A percentile compares a stretch with the other conserved stretches of the same genome.
Conservation (phyloP, 2,888 invertebrate genomes). For the Byasa hedistus region DNA sequence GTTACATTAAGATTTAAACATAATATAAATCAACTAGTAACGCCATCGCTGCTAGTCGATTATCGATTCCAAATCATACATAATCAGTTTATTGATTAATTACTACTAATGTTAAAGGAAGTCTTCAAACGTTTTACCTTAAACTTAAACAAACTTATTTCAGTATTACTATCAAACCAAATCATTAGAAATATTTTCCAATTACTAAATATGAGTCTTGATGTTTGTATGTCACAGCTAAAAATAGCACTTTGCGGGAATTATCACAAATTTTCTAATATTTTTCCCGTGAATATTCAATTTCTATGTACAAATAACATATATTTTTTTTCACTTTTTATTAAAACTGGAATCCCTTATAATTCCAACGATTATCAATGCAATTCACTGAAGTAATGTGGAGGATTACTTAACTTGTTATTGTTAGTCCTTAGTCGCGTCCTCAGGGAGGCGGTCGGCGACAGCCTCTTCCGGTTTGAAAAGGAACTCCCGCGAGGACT, state of each 20-base stretch:
- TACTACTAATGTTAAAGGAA: no score
- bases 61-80: no score
- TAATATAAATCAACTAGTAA: no score
- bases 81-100: no score
- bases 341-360: neutral
- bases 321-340: neutral
- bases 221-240: neutral
- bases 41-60: no score
- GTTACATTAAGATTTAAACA: no score
- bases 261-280: neutral
- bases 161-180: neutral
- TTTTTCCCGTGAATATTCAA: neutral
- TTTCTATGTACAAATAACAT: neutral
- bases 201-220: no score
- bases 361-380: neutral
- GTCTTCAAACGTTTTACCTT: no score
- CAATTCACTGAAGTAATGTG: neutral
- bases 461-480: slow-evolving; percentile 13
- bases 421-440: neutral
- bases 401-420: neutral
- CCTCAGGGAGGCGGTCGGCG: slow-evolving; percentile 8
- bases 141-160: neutral
- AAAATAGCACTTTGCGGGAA: neutral
- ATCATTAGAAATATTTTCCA: no score
- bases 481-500: slow-evolving; percentile 19